These are phyloP conservation scores for Oreochromis grahami DNA, from an alignment of 2,797 vertebrate genomes.

Conservation along the genomic window DNA sequence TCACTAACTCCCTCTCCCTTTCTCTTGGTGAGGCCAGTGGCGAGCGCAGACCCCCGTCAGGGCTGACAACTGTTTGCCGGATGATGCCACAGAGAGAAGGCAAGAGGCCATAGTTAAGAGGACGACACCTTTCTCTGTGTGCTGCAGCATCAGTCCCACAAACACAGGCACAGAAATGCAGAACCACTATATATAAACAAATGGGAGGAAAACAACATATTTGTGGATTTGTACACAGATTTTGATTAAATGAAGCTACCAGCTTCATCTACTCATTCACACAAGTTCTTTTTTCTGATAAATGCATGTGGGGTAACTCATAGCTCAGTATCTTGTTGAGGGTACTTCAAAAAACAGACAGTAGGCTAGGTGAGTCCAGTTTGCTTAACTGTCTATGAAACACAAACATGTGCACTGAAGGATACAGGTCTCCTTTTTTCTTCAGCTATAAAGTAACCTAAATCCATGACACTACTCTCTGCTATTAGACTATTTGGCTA, in stretches of 20 bases:
- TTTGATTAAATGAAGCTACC: background rate
- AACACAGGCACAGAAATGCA: background rate
- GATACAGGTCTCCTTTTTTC: background rate
- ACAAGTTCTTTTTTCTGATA: background rate
- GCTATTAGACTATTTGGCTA: background rate
- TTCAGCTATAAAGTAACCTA: background rate
- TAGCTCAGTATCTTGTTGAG: background rate
- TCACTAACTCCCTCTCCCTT: background rate
- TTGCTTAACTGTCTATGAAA: background rate
- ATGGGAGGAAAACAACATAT: background rate
- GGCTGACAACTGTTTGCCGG: slow-evolving; percentile 70
- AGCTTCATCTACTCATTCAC: background rate
- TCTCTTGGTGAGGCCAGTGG: slow-evolving; percentile 44
- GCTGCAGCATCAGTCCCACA: slow-evolving; percentile 3
- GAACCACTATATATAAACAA: background rate
- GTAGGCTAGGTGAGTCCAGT: background rate
- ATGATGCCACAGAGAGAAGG: slow-evolving; percentile 52
- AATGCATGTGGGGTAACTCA: background rate
- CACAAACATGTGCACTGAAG: background rate
- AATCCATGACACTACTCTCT: background rate
- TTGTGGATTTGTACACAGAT: background rate
- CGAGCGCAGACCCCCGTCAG: slow-evolving; percentile 61
- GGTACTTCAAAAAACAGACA: background rate
- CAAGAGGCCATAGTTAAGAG: slow-evolving; percentile 44
- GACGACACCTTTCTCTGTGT: slow-evolving; percentile 29